Conservation (phyloP, 2,888 invertebrate genomes). For the Nowickia ferox region DNA sequence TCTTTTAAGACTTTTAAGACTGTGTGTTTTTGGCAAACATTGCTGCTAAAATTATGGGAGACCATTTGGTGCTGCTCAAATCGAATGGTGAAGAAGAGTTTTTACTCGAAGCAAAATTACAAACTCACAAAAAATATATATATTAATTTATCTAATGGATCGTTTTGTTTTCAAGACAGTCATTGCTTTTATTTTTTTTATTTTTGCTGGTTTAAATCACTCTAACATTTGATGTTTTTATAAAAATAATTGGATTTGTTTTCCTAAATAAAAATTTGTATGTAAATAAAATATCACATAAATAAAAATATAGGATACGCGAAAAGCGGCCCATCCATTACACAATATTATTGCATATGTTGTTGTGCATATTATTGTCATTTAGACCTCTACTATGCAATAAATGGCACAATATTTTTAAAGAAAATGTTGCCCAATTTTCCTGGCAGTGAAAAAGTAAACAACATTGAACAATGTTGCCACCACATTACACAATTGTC, state of each 20-base stretch:
- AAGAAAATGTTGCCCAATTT: too few species aligned
- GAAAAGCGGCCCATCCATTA: too few species aligned
- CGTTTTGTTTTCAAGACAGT: slow-evolving; percentile 28
- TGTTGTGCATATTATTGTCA: too few species aligned
- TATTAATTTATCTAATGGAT: slow-evolving; percentile 50
- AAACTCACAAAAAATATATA: slow-evolving; percentile 20
- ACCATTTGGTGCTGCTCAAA: not conserved
- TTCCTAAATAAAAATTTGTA: not conserved
- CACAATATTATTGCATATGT: too few species aligned
- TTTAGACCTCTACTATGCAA: too few species aligned
- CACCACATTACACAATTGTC: too few species aligned
- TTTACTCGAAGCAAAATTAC: not conserved
- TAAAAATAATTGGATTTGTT: not conserved
- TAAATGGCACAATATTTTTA: too few species aligned
- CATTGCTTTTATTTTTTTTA: not conserved
- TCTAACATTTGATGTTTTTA: not conserved
- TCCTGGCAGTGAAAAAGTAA: too few species aligned
- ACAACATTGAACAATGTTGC: too few species aligned
- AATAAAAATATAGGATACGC: too few species aligned
- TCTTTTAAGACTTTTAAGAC: too few species aligned
- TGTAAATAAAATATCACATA: too few species aligned
- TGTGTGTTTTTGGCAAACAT: not conserved
- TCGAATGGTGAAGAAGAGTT: not conserved
- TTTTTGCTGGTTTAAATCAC: slow-evolving; percentile 2
- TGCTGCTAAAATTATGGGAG: not conserved